Evolutionary conservation across 2,113 vertebrate species (phyloP), one percentile per base, ranked within the genome.

Genomic region (Bolborhynchus lineola): DNA sequence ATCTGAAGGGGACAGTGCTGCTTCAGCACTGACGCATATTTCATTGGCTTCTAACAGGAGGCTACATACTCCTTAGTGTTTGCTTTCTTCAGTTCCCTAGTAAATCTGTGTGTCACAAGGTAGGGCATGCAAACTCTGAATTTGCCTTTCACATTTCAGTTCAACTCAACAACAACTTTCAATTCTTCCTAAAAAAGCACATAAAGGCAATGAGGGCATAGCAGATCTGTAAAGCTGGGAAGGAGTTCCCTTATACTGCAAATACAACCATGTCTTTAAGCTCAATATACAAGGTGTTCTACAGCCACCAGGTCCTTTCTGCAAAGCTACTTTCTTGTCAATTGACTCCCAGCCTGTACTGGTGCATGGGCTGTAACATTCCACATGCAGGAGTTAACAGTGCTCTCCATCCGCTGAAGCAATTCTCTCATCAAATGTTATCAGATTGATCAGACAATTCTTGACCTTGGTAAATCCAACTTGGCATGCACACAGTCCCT

Each of bases 1-100:
- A 52, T 70, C 65, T 69, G 50, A 82, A 42, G 4, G 23, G n/a
- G 37, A 53, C 24, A 14, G 53, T 21, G 50, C 41, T 0, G 0
- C 41, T 59, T 84, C 35, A 65, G 59, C 24, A 15, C 9, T 62
- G 60, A 74, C 60, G 23, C 18, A 24, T 6, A 7, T 7, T 33
- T 55, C 16, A 15, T 39, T 39, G 53, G 14, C 68, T 42, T 31
- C 49, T 50, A 53, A 16, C 6, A 59, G 37, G 16, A 65, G 42
- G 28, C 28, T 28, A 21, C 9, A 42, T 3, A 1, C 8, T 17
- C 5, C 33, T 65, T 35, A 39, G 26, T 65, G 25, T 74, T 69
- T 70, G 17, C 24, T 6, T 47, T 33, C 72, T 81, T 89, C 68
- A 31, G 4, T 47, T 77, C 16, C 29, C 19, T 31, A 25, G 26